A percentile compares a stretch with the other conserved stretches of the same genome.
phyloP scores from a whole-genome alignment of 92 coral and sea anemone genomes.

The Paragorgia papillata region DNA sequence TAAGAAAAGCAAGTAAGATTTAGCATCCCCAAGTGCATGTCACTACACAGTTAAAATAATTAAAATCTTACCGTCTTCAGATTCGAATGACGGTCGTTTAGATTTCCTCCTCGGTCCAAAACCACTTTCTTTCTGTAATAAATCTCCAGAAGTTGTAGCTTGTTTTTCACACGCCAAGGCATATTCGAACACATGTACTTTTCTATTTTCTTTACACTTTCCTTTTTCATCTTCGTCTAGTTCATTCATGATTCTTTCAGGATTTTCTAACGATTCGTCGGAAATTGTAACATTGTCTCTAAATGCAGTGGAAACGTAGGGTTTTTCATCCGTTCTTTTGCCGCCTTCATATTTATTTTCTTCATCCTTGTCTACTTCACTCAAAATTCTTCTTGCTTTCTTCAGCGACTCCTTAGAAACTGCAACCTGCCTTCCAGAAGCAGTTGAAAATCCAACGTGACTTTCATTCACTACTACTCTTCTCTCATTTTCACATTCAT shows the following conservation, averaged over 20 bases:
- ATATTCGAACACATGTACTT: constrained; percentile 1
- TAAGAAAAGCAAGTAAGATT: no score
- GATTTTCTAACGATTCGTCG: constrained; percentile 63
- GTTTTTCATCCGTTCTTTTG: not conserved
- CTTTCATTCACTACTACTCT: not conserved
- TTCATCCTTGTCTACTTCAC: constrained; percentile 10
- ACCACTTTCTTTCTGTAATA: constrained; percentile 12
- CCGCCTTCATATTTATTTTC: not conserved
- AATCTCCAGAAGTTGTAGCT: constrained; percentile 19
- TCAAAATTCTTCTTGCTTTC: constrained; percentile 42
- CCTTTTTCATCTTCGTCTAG: not conserved
- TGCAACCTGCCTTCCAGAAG: not conserved
- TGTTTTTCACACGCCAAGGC: constrained; percentile 44
- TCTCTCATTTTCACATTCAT: not conserved
- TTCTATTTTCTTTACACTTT: not conserved
- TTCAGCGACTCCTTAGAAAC: constrained; percentile 8
- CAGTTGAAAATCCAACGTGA: not conserved
- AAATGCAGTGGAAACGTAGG: constrained; percentile 59
- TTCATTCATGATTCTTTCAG: constrained; percentile 16
- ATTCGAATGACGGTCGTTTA: constrained; percentile 31
- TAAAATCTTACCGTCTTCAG: constrained; percentile 22
- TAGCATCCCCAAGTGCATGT: no score
- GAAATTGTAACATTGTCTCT: constrained; percentile 59
- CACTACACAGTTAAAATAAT: not conserved
- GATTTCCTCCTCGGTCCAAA: not conserved